Evolutionary conservation across 2,113 vertebrate species (phyloP).

Genomic region (Pavo muticus): DNA sequence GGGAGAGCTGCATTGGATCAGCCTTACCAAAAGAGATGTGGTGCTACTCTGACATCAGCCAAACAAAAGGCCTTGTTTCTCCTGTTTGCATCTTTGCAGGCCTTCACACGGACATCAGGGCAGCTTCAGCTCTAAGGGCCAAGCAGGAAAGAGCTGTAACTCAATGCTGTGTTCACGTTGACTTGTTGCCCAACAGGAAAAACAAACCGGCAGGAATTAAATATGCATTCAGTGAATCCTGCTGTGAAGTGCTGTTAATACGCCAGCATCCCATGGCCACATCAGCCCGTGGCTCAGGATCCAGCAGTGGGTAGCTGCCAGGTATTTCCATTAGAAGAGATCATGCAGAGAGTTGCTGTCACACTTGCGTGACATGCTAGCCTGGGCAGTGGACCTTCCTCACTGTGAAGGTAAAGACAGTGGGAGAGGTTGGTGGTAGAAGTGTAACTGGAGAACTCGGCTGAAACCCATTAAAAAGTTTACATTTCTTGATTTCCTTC

Average conservation of each 20-base stretch:
- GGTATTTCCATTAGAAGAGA: not conserved
- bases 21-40: not conserved
- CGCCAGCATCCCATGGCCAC: not conserved
- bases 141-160: not conserved
- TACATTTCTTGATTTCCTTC: not conserved
- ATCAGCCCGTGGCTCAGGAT: not conserved
- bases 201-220: not conserved
- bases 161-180: not conserved
- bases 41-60: not conserved
- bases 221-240: not conserved
- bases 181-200: not conserved
- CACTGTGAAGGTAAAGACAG: not conserved
- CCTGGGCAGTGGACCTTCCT: not conserved
- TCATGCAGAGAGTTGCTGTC: not conserved
- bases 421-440: not conserved
- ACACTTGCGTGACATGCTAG: not conserved
- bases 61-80: not conserved
- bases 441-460: not conserved
- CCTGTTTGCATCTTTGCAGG: not conserved
- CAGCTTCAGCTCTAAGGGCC: not conserved
- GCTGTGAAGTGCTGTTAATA: accelerated
- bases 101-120: not conserved
- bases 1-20: not conserved
- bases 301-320: not conserved
- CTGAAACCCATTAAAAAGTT: not conserved